Conservation (phyloP, 1,140 invertebrate species). For the Tachypleus tridentatus region DNA sequence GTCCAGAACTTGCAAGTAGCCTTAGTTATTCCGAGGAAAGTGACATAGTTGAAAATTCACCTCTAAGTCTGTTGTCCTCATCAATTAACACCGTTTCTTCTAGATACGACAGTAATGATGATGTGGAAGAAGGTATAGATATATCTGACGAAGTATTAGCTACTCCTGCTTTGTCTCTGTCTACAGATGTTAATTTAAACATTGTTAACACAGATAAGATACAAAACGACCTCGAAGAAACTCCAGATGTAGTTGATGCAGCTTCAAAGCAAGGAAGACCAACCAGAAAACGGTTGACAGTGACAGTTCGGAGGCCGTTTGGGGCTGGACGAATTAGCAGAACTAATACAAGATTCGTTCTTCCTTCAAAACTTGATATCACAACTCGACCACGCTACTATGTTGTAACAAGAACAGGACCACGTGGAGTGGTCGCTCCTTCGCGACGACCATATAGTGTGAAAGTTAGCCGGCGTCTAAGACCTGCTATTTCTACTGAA, state of each 20-base stretch:
- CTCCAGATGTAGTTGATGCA: neutral
- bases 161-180: too few species aligned
- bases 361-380: slow-evolving; percentile 14
- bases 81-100: too few species aligned
- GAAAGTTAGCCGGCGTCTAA: slow-evolving; percentile 15
- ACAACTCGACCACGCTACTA: slow-evolving; percentile 21
- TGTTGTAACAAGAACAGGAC: slow-evolving; percentile 23
- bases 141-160: too few species aligned
- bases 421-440: slow-evolving; percentile 13
- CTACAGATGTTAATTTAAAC: too few species aligned
- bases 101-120: too few species aligned
- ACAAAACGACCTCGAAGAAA: neutral
- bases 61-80: too few species aligned
- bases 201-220: neutral
- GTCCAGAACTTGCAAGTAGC: too few species aligned
- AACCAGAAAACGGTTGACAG: slow-evolving; percentile 12
- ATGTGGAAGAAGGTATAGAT: too few species aligned
- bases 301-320: slow-evolving; percentile 14
- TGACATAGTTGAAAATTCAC: too few species aligned
- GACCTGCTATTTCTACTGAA: slow-evolving; percentile 4
- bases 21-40: too few species aligned
- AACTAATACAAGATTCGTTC: slow-evolving; percentile 20
- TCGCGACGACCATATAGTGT: slow-evolving; percentile 13
- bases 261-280: neutral
- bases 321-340: slow-evolving; percentile 15